phyloP scores from a whole-genome alignment of 2,888 invertebrate genomes.

The Volucella bombylans region DNA sequence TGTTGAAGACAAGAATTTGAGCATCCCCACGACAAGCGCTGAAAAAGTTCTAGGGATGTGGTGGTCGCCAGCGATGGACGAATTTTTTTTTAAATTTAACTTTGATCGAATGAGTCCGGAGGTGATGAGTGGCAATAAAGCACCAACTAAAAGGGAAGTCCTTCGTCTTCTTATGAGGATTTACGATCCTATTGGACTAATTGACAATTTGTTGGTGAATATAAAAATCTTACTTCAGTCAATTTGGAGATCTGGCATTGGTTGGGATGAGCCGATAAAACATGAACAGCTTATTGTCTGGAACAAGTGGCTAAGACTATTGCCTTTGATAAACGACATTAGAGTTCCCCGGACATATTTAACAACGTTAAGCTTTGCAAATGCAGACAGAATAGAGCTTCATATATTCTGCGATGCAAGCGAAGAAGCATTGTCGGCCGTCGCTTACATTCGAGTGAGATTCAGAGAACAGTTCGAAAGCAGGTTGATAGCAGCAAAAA shows the following conservation, averaged over 20 bases:
- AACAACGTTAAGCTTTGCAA: background rate
- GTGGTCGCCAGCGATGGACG: too few relatives aligned
- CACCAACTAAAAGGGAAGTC: background rate
- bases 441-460: background rate
- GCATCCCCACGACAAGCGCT: too few relatives aligned
- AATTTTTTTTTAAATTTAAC: background rate
- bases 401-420: background rate
- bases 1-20: too few relatives aligned
- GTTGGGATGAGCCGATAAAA: background rate
- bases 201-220: background rate
- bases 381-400: too few relatives aligned
- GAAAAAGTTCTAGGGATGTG: too few relatives aligned
- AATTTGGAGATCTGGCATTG: background rate
- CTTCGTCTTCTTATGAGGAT: too few relatives aligned
- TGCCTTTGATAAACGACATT: background rate
- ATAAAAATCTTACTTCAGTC: background rate
- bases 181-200: too few relatives aligned
- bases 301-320: background rate
- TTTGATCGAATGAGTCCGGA: too few relatives aligned
- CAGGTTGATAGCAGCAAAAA: slow-evolving; percentile 12
- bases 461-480: slow-evolving; percentile 12
- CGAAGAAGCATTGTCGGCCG: background rate
- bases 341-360: slow-evolving; percentile 4
- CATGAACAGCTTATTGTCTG: background rate
- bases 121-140: background rate